Base-by-base conservation (phyloP, 2,113 vertebrate genomes). In the Coryphaenoides rupestris region DNA sequence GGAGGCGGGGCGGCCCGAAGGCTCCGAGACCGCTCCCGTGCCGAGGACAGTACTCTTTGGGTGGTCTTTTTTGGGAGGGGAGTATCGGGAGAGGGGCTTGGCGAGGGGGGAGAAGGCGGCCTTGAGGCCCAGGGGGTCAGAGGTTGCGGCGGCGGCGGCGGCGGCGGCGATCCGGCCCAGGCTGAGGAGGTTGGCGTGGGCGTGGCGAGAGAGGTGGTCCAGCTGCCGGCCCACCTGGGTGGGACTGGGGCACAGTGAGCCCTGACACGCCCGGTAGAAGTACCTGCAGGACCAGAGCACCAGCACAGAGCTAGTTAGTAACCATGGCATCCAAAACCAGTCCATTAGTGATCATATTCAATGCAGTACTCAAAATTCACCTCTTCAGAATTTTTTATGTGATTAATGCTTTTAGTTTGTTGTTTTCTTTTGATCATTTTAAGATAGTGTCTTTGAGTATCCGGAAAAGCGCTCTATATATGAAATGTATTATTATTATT, bases 251-350 rank as follows among this genome's bases (percentile, higher is more conserved):
- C 93, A 96, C 1, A 98, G 73, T 0, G 92, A 93, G 63, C 94
- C 94, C 82, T 95, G 97, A 79, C 97, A 91, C 47, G 91, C 92
- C 89, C 91, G 90, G 89, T 94, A 94, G 65, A 97, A 92, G 82
- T 95, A 94, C 78, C 97, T 99, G 84, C 45, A n/a, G n/a, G n/a
- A n/a, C n/a, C 22, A 58, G 15, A 16, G 3, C 46, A 47, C 46
- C 24, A 47, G 46, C n/a, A n/a, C n/a, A n/a, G n/a, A n/a, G n/a
- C n/a, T n/a, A n/a, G n/a, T n/a, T n/a, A n/a, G n/a, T n/a, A n/a
- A n/a, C n/a, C n/a, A n/a, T n/a, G n/a, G n/a, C n/a, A n/a, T n/a
- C n/a, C n/a, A n/a, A n/a, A n/a, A n/a, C n/a, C n/a, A n/a, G n/a
- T n/a, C n/a, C n/a, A n/a, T n/a, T n/a, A n/a, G n/a, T n/a, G n/a